Conservation (phyloP, 30 jellyfish, hydroid and myxozoan genomes). For the Sanderia malayensis region DNA sequence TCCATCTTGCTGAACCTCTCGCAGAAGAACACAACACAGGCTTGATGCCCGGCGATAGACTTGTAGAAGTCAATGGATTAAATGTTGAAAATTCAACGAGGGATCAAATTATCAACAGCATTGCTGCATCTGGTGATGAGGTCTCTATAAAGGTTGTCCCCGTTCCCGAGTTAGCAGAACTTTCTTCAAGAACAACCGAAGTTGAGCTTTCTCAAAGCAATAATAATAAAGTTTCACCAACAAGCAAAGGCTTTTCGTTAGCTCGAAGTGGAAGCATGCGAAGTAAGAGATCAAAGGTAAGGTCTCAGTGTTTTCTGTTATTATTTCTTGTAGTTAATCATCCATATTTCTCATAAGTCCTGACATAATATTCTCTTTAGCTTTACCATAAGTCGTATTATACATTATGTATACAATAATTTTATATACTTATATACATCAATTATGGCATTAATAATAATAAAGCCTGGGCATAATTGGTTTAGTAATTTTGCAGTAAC, state of each 20-base stretch:
- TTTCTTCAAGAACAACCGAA: constrained; percentile 64
- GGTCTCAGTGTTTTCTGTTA: too few relatives aligned
- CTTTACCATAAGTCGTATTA: too few relatives aligned
- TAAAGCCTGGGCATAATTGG: too few relatives aligned
- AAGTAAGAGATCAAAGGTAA: constrained; percentile 61
- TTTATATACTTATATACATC: too few relatives aligned
- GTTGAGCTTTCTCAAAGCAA: constrained; percentile 28
- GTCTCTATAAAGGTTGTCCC: constrained; percentile 74
- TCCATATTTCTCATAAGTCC: too few relatives aligned
- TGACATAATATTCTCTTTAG: too few relatives aligned
- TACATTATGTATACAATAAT: too few relatives aligned
- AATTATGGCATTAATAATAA: too few relatives aligned
- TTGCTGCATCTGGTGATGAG: constrained; percentile 79
- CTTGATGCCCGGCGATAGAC: constrained; percentile 88
- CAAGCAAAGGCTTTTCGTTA: constrained; percentile 53
- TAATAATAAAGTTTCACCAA: constrained; percentile 40
- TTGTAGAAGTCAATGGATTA: constrained; percentile 80
- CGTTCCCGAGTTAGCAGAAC: constrained; percentile 87
- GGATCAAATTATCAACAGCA: constrained; percentile 73
- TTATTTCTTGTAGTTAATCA: too few relatives aligned
- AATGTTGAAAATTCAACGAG: constrained; percentile 67
- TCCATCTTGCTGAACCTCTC: constrained; percentile 78
- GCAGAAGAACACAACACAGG: constrained; percentile 66
- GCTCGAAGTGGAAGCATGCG: constrained; percentile 71
- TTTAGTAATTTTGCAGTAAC: too few relatives aligned